A percentile compares a stretch with the other conserved stretches of the same genome.
Evolutionary conservation across 2,113 vertebrate genomes (phyloP).

Genomic region (Phylloscopus whistleri): DNA sequence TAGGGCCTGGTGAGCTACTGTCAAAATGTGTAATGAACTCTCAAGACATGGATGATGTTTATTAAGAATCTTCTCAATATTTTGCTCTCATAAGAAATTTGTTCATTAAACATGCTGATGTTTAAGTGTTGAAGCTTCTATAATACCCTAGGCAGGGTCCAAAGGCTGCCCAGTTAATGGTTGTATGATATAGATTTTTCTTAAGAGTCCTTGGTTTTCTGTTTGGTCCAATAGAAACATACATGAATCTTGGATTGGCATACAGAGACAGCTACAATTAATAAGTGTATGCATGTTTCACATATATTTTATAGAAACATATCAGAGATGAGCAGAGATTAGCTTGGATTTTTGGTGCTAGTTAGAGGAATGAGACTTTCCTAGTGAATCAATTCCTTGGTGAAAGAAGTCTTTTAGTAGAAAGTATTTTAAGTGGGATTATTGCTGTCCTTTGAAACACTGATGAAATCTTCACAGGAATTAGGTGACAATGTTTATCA

Average conservation of each 20-base stretch:
- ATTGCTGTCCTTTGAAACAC: neutral
- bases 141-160: neutral
- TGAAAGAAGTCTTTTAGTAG: neutral
- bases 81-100: neutral
- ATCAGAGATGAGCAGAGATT: neutral
- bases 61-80: neutral
- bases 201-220: neutral
- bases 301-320: neutral
- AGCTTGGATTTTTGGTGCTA: neutral
- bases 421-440: neutral
- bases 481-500: neutral
- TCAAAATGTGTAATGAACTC: neutral
- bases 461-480: neutral
- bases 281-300: neutral
- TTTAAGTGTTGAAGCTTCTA: neutral
- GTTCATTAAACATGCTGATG: neutral
- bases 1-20: neutral
- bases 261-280: neutral
- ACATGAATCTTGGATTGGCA: neutral
- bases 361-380: neutral
- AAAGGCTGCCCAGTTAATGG: neutral
- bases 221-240: neutral
- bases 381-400: neutral
- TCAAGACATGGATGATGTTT: neutral
- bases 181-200: neutral